A percentile compares a stretch with the other conserved stretches of the same genome.
Conservation (phyloP, 2,113 vertebrate species). For the Heptranchias perlo region DNA sequence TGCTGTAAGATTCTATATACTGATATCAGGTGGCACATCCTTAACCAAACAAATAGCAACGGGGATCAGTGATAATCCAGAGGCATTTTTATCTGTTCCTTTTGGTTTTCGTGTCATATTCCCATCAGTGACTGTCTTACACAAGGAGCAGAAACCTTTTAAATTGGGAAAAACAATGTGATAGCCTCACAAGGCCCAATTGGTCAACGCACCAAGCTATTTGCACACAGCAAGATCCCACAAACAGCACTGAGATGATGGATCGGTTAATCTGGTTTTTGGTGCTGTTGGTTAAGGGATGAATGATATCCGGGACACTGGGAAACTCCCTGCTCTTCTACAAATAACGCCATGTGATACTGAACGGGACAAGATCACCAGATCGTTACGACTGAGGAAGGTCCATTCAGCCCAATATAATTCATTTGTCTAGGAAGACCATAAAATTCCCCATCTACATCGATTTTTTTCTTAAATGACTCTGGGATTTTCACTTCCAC, state of each 20-base stretch:
- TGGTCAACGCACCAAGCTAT: not conserved
- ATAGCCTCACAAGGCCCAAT: not conserved
- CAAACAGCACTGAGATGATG: not conserved
- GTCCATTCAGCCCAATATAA: not conserved
- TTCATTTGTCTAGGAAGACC: not conserved
- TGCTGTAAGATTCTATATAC: not conserved
- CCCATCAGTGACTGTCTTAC: not conserved
- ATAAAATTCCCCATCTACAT: not conserved
- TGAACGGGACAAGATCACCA: not conserved
- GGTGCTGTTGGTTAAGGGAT: not conserved
- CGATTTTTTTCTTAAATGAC: not conserved
- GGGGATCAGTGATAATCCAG: not conserved
- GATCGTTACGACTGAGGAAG: not conserved
- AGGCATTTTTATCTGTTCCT: not conserved
- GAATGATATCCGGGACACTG: not conserved
- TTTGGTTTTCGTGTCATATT: not conserved
- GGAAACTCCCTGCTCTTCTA: not conserved
- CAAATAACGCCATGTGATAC: not conserved
- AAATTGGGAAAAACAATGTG: not conserved
- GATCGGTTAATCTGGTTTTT: not conserved
- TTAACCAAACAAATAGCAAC: not conserved
- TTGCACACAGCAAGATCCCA: not conserved
- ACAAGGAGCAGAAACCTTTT: no score
- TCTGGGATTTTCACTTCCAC: not conserved
- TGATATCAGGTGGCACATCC: not conserved